phyloP scores from a whole-genome alignment of 2,797 vertebrate species.

The Merluccius polli region DNA sequence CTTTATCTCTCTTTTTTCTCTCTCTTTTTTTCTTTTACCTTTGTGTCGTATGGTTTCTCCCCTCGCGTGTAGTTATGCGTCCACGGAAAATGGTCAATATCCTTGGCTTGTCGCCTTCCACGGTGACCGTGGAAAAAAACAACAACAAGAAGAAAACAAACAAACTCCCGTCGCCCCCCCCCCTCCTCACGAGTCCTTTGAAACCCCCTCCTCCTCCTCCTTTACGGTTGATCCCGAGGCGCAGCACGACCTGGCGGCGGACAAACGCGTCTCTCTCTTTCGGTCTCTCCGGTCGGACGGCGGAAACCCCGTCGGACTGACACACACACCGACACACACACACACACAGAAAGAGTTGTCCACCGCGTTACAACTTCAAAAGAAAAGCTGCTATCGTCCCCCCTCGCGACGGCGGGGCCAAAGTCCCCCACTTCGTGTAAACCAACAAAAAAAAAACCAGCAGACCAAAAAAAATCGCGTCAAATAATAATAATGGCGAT shows the following conservation, averaged over 20 bases:
- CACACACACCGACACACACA: too few relatives aligned
- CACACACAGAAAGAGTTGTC: slow-evolving; percentile 49
- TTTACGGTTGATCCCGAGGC: slow-evolving; percentile 48
- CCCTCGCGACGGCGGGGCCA: too few relatives aligned
- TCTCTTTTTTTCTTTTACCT: slow-evolving; percentile 60
- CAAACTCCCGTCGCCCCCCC: too few relatives aligned
- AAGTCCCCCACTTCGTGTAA: slow-evolving; percentile 33
- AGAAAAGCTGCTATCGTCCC: slow-evolving; percentile 41
- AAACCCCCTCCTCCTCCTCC: too few relatives aligned
- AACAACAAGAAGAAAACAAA: too few relatives aligned
- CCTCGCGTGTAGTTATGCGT: slow-evolving; percentile 51
- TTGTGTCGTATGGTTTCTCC: slow-evolving; percentile 68
- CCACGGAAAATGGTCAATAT: slow-evolving; percentile 53
- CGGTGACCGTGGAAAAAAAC: neutral
- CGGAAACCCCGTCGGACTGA: slow-evolving; percentile 47
- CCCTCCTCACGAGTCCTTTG: slow-evolving; percentile 43
- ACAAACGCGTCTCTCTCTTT: neutral
- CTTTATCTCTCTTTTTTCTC: slow-evolving; percentile 17
- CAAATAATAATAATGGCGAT: neutral
- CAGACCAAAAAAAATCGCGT: slow-evolving; percentile 42
- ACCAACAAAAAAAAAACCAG: slow-evolving; percentile 21
- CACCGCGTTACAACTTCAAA: slow-evolving; percentile 51
- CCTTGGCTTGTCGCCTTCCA: slow-evolving; percentile 48
- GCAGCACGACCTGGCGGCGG: slow-evolving; percentile 26
- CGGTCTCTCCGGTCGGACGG: slow-evolving; percentile 50